Conservation (phyloP, 2,888 invertebrate genomes). For the Polylopha cassiicola region DNA sequence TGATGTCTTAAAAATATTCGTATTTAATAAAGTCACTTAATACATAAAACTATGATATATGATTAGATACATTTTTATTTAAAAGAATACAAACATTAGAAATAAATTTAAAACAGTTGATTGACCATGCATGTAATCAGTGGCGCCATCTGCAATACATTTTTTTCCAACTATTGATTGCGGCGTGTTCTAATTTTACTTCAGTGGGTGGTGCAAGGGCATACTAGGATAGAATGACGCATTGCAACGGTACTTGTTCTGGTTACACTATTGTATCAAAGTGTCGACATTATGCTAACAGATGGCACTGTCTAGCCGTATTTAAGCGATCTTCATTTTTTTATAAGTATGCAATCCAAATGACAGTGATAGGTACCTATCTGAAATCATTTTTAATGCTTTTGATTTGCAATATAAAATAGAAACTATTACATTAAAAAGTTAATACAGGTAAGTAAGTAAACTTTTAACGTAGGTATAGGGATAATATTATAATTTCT, state of each 20-base stretch:
- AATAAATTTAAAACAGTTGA: too few relatives aligned
- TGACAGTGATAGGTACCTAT: too few relatives aligned
- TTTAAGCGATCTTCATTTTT: too few relatives aligned
- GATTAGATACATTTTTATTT: neutral
- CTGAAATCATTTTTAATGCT: too few relatives aligned
- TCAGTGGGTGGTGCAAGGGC: constrained; percentile 28
- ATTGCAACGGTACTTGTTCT: constrained; percentile 34
- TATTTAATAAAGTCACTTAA: too few relatives aligned
- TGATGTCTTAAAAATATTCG: neutral
- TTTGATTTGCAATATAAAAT: too few relatives aligned
- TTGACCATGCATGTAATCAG: constrained; percentile 21
- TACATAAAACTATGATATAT: neutral
- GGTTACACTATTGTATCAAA: constrained; percentile 34
- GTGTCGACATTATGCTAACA: constrained; percentile 42
- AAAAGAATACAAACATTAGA: neutral
- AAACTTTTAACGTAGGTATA: too few relatives aligned
- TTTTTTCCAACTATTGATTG: constrained; percentile 51
- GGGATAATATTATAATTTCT: too few relatives aligned
- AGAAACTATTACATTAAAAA: too few relatives aligned
- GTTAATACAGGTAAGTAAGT: too few relatives aligned
- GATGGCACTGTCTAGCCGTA: constrained; percentile 46
- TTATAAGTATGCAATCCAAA: too few relatives aligned
- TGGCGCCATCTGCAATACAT: constrained; percentile 54
- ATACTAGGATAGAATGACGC: constrained; percentile 34
- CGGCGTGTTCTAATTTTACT: constrained; percentile 50